Base-by-base conservation (phyloP, 1,140 invertebrate genomes). In the Drosophila lacertosa region DNA sequence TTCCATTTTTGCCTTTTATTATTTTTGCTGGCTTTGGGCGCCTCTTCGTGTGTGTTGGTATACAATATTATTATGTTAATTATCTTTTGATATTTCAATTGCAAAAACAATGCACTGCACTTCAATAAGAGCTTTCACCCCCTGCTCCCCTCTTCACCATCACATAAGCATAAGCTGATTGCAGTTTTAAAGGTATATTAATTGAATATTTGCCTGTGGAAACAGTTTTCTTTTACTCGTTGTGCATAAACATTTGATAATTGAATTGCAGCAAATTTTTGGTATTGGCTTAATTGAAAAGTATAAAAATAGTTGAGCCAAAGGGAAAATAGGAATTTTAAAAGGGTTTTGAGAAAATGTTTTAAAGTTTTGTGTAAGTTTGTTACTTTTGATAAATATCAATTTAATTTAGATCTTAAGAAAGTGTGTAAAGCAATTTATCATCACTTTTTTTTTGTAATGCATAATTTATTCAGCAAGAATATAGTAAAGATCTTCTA, bases 71-170 rank as follows among this genome's bases (percentile, higher is more conserved):
- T 77, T 74, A 82, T 82, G 78, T 62, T 82, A 82, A 82, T 82
- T 82, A 82, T 82, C 64, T 55, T 82, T 82, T 63, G 74, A 81
- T 74, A 77, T 82, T 77, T 82, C 78, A 77, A 74, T 77, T 82
- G 68, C 62, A 69, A 65, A 63, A 62, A 77, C 73, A 69, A 69
- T 44, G 50, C 40, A 16, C 54, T 69, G 39, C 50, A 40, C 11
- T 13, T n/a, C 20, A n/a, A 22, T 35, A 35, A 10, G n/a, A 29
- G 18, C n/a, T 47, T 13, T 44, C 18, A n/a, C n/a, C n/a, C n/a
- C n/a, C n/a, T n/a, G n/a, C n/a, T n/a, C n/a, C n/a, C n/a, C n/a
- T n/a, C n/a, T n/a, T n/a, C n/a, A n/a, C n/a, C n/a, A n/a, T n/a
- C n/a, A n/a, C n/a, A 7, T 26, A 9, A 24, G 7, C 37, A 57